Evolutionary conservation across 2,888 invertebrate species (phyloP).

Genomic region (Mythimna ferrago): DNA sequence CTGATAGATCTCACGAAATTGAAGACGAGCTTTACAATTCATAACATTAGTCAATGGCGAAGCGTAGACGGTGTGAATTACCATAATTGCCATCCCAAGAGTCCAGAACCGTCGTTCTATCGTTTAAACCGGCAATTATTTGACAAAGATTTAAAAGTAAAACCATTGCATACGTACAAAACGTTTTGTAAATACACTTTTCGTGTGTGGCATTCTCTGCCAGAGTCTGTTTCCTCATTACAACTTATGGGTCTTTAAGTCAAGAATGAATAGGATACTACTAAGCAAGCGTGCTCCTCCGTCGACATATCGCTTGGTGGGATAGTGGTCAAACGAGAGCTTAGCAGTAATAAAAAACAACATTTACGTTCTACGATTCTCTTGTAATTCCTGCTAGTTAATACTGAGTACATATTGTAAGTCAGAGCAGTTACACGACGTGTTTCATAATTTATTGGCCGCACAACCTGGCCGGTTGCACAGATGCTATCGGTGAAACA

Average conservation of each 20-base stretch:
- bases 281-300: too few relatives aligned
- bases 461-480: constrained; percentile 58
- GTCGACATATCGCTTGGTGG: too few relatives aligned
- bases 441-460: constrained; percentile 65
- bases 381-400: constrained; percentile 33
- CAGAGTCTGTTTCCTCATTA: too few relatives aligned
- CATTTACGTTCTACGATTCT: constrained; percentile 27
- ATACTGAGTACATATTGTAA: constrained; percentile 45
- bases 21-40: neutral
- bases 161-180: too few relatives aligned
- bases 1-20: constrained; percentile 1
- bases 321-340: too few relatives aligned
- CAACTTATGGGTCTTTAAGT: too few relatives aligned
- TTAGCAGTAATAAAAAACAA: neutral
- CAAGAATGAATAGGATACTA: too few relatives aligned
- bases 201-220: too few relatives aligned
- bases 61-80: constrained; percentile 10
- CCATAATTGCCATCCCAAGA: constrained; percentile 18
- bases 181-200: too few relatives aligned
- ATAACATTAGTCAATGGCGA: neutral
- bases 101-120: neutral
- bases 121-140: constrained; percentile 18
- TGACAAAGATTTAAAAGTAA: neutral
- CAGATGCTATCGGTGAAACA: constrained; percentile 61
- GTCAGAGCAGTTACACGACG: constrained; percentile 47